These are phyloP conservation scores for Equus przewalskii DNA, from an alignment of 2,113 vertebrate genomes.

Conservation along the genomic window DNA sequence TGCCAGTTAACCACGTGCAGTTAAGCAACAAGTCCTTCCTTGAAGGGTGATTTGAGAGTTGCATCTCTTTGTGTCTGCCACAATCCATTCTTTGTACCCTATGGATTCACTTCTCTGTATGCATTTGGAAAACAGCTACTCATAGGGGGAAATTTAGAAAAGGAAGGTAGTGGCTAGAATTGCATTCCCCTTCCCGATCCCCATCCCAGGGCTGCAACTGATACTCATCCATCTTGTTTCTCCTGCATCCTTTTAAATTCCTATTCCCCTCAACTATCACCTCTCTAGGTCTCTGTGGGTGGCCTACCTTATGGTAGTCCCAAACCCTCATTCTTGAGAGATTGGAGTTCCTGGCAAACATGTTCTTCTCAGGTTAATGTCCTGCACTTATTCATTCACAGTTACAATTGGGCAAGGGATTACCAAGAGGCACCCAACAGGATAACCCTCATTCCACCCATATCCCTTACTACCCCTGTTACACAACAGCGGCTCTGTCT, in stretches of 20 bases:
- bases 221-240: neutral
- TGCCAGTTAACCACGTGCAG: neutral
- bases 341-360: neutral
- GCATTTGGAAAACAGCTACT: neutral
- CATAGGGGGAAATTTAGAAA: neutral
- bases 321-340: neutral
- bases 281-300: neutral
- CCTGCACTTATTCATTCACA: neutral
- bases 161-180: neutral
- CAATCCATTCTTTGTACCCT: neutral
- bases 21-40: neutral
- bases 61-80: neutral
- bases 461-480: neutral
- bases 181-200: fast-evolving
- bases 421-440: neutral
- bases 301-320: neutral
- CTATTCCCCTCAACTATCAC: neutral
- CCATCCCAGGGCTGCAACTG: neutral
- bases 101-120: neutral
- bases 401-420: neutral
- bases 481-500: neutral
- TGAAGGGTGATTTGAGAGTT: neutral
- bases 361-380: neutral
- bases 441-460: neutral
- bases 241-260: neutral